These are phyloP conservation scores for Hydropsyche tenuis DNA, from an alignment of 1,140 invertebrate species.

Conservation along the genomic window DNA sequence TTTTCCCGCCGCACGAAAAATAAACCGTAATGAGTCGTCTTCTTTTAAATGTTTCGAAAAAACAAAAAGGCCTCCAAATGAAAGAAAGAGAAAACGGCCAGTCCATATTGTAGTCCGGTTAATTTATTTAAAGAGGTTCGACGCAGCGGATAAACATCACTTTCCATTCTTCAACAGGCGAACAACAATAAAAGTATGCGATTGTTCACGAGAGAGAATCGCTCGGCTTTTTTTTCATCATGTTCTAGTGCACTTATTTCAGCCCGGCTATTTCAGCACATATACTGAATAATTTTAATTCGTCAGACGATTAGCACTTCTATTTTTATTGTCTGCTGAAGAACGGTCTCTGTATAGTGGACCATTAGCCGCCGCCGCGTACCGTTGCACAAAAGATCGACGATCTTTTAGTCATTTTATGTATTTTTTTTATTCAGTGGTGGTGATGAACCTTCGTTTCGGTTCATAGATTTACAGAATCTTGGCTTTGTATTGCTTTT, in stretches of 20 bases:
- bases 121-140: conserved; percentile 26
- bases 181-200: conserved; percentile 23
- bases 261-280: neutral
- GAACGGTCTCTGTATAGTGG: no score
- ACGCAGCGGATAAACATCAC: conserved; percentile 22
- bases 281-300: conserved; percentile 10
- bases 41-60: neutral
- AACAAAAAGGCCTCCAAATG: neutral
- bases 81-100: conserved; percentile 27
- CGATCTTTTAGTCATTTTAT: no score
- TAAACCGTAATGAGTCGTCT: neutral
- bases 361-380: no score
- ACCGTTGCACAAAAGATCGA: no score
- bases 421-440: no score
- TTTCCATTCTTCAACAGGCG: conserved; percentile 10
- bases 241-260: neutral
- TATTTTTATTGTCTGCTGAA: neutral
- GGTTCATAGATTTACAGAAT: no score
- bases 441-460: no score
- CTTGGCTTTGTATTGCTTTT: no score
- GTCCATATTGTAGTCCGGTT: conserved; percentile 11
- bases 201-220: conserved; percentile 8
- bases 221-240: no score
- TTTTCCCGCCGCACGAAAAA: no score
- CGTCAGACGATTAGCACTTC: neutral